Percentiles rank a stretch among this genome's conserved stretches.
phyloP scores from a whole-genome alignment of 1,140 invertebrate species.

The Calliopsis andreniformis region DNA sequence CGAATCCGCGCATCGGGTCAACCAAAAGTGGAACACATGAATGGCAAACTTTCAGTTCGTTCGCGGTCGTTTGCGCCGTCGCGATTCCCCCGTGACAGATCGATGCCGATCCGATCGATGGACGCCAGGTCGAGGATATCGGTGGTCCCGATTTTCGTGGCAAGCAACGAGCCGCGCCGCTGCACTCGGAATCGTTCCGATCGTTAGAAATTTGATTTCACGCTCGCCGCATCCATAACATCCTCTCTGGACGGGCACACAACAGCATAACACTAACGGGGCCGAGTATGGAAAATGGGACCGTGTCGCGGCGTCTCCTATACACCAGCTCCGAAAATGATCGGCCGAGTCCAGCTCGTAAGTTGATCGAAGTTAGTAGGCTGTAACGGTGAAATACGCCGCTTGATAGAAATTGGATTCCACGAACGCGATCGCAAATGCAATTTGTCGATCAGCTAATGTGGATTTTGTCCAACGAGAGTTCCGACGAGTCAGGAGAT shows the following conservation, averaged over 20 bases:
- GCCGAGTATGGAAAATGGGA: constrained; percentile 48
- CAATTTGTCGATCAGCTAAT: constrained; percentile 34
- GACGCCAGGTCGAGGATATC: too few relatives aligned
- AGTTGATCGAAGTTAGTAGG: constrained; percentile 44
- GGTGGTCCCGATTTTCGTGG: constrained; percentile 47
- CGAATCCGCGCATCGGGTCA: background rate
- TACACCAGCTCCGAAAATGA: constrained; percentile 25
- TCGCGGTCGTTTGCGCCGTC: constrained; percentile 28
- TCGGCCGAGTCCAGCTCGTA: constrained; percentile 11
- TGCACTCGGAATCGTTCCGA: constrained; percentile 56
- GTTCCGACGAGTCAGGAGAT: background rate
- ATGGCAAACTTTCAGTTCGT: constrained; percentile 33
- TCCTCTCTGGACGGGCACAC: constrained; percentile 59
- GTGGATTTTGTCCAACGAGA: background rate
- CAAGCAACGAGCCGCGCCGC: constrained; percentile 7
- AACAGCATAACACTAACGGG: constrained; percentile 49
- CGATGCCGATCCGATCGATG: constrained; percentile 30
- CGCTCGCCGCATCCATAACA: constrained; percentile 73
- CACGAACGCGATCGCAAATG: background rate
- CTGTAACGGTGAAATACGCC: constrained; percentile 27
- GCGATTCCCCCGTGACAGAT: constrained; percentile 37
- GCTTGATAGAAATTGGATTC: constrained; percentile 19
- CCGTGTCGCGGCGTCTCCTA: background rate
- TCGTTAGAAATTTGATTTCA: constrained; percentile 79
- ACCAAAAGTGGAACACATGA: constrained; percentile 3